These are phyloP conservation scores for Zaprionus capensis DNA, from an alignment of 1,140 invertebrate genomes.

Conservation along the genomic window DNA sequence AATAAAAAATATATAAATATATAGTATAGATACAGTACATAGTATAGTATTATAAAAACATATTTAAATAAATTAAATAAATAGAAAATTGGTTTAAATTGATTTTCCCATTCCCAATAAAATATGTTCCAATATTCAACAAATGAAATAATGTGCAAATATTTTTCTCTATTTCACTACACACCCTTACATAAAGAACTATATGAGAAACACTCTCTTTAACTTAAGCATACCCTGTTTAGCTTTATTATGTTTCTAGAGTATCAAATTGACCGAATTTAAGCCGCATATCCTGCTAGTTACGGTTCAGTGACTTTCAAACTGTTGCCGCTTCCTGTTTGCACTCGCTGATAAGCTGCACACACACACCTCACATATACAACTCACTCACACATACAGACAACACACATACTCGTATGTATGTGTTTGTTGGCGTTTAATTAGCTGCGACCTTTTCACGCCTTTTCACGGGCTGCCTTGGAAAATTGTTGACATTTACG, in stretches of 20 bases:
- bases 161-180: not conserved
- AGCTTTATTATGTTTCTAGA: not conserved
- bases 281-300: not conserved
- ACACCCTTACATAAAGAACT: not conserved
- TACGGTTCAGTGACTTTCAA: slow-evolving; percentile 22
- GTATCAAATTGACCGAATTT: not conserved
- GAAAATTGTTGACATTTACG: slow-evolving; percentile 37
- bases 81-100: too few species aligned
- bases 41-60: too few species aligned
- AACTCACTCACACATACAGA: not conserved
- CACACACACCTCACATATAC: not conserved
- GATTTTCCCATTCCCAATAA: too few species aligned
- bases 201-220: not conserved
- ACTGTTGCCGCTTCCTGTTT: slow-evolving; percentile 10
- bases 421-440: slow-evolving; percentile 23
- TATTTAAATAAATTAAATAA: too few species aligned
- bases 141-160: too few species aligned
- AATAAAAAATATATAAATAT: too few species aligned
- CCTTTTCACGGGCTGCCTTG: slow-evolving; percentile 29
- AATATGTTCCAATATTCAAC: too few species aligned
- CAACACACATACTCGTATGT: not conserved
- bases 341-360: not conserved
- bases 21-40: too few species aligned
- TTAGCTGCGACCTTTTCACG: slow-evolving; percentile 41
- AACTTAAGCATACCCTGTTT: not conserved